A percentile compares a stretch with the other conserved stretches of the same genome.
Evolutionary conservation across 1,140 invertebrate species (phyloP).

Genomic region (Hycleus phaleratus): DNA sequence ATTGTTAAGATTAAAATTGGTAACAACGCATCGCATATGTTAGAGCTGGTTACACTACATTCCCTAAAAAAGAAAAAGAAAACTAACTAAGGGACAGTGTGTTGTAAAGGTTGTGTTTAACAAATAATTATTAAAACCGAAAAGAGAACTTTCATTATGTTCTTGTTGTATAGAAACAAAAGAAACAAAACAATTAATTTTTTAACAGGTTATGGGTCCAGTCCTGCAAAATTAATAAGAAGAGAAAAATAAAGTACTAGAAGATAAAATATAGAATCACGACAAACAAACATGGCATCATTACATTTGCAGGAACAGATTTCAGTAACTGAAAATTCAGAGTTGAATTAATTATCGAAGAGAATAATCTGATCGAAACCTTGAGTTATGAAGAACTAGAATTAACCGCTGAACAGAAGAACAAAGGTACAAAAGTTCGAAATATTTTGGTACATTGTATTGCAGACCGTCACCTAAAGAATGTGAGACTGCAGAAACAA

Average conservation of each 20-base stretch:
- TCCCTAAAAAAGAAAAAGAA: too few species aligned
- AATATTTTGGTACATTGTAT: neutral
- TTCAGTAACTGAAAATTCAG: neutral
- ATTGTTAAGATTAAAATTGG: too few species aligned
- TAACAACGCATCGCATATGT: too few species aligned
- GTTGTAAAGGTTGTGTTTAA: too few species aligned
- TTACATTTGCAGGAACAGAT: neutral
- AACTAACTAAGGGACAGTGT: too few species aligned
- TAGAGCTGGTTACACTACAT: too few species aligned
- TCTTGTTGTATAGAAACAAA: too few species aligned
- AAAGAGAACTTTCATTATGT: too few species aligned
- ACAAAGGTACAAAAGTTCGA: neutral
- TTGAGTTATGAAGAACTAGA: neutral
- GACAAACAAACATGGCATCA: neutral
- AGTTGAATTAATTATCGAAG: neutral
- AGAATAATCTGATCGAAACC: neutral
- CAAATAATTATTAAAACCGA: too few species aligned
- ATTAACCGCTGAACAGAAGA: neutral
- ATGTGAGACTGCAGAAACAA: neutral
- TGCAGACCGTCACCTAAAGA: neutral
- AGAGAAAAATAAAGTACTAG: neutral
- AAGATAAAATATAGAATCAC: neutral
- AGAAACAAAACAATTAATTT: too few species aligned
- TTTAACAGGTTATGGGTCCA: too few species aligned
- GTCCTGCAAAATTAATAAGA: neutral